phyloP scores from a whole-genome alignment of 35 echinoderm and acorn worm species.

The Lytechinus variegatus region DNA sequence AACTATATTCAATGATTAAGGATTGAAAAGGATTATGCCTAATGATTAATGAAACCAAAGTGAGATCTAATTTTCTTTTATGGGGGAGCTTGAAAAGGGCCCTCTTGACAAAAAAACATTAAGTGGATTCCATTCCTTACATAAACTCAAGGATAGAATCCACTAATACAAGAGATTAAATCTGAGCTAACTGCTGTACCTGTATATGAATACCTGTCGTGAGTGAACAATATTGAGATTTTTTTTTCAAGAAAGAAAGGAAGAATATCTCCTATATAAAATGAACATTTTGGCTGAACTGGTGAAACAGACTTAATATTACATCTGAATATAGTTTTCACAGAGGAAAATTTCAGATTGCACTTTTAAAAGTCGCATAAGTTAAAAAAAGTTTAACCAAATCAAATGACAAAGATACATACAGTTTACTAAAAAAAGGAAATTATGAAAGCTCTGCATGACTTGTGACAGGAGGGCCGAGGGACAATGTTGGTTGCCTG shows the following conservation, averaged over 20 bases:
- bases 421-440: no score
- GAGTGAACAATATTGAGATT: no score
- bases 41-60: not conserved
- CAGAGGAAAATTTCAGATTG: not conserved
- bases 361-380: not conserved
- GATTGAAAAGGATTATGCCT: not conserved
- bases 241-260: no score
- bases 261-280: no score
- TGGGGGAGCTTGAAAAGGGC: not conserved
- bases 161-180: not conserved
- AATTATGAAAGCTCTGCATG: no score
- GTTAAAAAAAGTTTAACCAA: no score
- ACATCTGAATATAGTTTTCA: not conserved
- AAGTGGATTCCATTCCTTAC: not conserved
- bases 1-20: not conserved
- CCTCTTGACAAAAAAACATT: not conserved
- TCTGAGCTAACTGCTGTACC: not conserved
- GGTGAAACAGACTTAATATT: no score
- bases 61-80: not conserved
- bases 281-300: no score
- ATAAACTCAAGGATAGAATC: not conserved
- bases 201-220: not conserved
- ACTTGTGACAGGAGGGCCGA: no score
- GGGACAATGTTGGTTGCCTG: no score
- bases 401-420: no score